phyloP scores from a whole-genome alignment of 2,888 invertebrate species.

The Lucinisca nassula region DNA sequence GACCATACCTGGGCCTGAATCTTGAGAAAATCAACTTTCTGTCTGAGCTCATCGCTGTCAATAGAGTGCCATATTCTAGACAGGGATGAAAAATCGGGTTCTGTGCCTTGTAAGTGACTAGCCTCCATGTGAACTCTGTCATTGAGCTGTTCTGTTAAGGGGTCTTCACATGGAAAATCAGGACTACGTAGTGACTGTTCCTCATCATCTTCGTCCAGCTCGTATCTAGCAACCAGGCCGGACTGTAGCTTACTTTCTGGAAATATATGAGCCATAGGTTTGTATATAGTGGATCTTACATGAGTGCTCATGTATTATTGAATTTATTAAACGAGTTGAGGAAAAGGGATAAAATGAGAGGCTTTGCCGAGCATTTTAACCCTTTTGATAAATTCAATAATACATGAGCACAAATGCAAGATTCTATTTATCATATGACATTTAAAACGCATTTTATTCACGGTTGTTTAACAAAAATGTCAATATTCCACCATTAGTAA shows the following conservation, averaged over 20 bases:
- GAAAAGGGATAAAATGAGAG: no score
- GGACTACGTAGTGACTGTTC: conserved; percentile 57
- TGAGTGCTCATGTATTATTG: no score
- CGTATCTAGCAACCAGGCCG: conserved; percentile 79
- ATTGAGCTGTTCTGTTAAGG: conserved; percentile 43
- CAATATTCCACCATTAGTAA: no score
- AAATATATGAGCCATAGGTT: no score
- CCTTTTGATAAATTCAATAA: no score
- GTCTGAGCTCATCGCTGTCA: conserved; percentile 78
- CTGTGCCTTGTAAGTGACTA: conserved; percentile 7
- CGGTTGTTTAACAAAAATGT: no score
- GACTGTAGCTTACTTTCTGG: neutral
- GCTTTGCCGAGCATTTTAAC: no score
- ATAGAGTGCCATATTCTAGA: conserved; percentile 68
- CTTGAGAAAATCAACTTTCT: conserved; percentile 83
- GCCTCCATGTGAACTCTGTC: neutral
- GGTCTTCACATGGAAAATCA: conserved; percentile 46
- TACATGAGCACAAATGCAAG: no score
- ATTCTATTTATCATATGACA: no score
- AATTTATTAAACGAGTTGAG: no score
- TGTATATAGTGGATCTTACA: no score
- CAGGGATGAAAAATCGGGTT: conserved; percentile 64
- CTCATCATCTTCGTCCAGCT: conserved; percentile 66
- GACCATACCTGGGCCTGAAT: conserved; percentile 84
- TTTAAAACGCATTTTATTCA: no score